Conservation (phyloP, 2,797 vertebrate species). For the Taeniopygia guttata region DNA sequence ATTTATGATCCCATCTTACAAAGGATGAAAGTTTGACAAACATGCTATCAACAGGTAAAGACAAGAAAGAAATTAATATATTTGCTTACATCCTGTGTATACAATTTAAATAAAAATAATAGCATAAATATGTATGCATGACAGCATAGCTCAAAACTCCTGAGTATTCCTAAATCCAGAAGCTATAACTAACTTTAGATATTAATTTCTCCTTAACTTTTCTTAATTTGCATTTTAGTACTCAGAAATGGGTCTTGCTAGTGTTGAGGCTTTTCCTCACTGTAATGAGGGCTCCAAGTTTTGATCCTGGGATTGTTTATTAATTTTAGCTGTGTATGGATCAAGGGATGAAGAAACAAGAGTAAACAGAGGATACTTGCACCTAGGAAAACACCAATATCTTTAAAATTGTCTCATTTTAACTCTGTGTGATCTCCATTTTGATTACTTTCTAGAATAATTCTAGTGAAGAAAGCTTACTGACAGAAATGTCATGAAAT, state of each 20-base stretch:
- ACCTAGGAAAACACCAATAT: not conserved
- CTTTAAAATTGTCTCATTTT: not conserved
- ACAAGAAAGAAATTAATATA: not conserved
- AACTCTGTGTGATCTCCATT: not conserved
- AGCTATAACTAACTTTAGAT: not conserved
- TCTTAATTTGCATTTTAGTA: not conserved
- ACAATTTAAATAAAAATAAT: not conserved
- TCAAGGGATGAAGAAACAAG: not conserved
- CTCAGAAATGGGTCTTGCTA: not conserved
- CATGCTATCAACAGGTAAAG: not conserved
- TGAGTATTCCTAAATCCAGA: not conserved
- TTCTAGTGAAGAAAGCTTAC: not conserved
- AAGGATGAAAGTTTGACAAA: not conserved
- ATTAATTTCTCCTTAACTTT: not conserved
- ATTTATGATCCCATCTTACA: not conserved
- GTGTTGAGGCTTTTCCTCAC: not conserved
- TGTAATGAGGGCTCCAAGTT: not conserved
- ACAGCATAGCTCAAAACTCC: not conserved
- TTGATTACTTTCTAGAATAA: not conserved
- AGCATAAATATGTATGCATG: not conserved
- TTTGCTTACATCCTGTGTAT: not conserved
- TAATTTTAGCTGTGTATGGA: not conserved
- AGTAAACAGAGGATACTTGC: not conserved
- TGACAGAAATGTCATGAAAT: not conserved
- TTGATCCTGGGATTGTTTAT: not conserved